Conservation (phyloP, 2,888 invertebrate genomes). For the Orthonevra nobilis region DNA sequence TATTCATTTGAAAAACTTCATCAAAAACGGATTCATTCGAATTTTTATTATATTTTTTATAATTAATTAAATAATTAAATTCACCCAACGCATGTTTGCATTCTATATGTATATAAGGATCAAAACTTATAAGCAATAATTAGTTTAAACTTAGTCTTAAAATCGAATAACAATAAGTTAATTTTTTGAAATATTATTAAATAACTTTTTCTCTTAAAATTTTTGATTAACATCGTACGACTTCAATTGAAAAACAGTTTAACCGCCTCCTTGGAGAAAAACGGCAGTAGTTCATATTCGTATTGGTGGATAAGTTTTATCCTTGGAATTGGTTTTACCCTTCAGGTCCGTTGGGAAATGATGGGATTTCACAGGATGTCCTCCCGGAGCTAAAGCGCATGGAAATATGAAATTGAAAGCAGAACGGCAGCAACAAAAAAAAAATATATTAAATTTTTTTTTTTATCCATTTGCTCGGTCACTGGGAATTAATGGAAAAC, state of each 20-base stretch:
- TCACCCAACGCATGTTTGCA: conserved; percentile 1
- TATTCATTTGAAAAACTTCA: no score
- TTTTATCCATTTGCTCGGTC: conserved; percentile 20
- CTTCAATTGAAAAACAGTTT: conserved; percentile 27
- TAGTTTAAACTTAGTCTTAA: conserved; percentile 33
- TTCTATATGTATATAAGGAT: conserved; percentile 15
- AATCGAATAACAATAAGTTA: conserved; percentile 8
- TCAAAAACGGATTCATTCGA: not conserved
- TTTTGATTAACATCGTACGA: not conserved
- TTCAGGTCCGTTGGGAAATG: conserved; percentile 43
- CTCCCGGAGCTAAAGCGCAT: conserved; percentile 38
- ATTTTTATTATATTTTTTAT: not conserved
- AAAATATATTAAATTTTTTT: no score
- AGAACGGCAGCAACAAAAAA: conserved; percentile 15
- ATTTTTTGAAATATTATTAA: conserved; percentile 3
- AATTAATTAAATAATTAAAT: conserved; percentile 4
- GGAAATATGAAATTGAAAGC: conserved; percentile 21
- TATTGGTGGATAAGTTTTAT: no score
- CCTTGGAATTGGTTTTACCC: conserved; percentile 40
- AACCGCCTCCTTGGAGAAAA: not conserved
- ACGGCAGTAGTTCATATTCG: not conserved
- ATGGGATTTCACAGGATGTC: conserved; percentile 35
- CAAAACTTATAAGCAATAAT: conserved; percentile 44
- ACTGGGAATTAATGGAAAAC: conserved; percentile 50
- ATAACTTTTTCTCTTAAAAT: not conserved